Conservation (phyloP, 2,797 vertebrate species). For the Sebastolobus altivelis region DNA sequence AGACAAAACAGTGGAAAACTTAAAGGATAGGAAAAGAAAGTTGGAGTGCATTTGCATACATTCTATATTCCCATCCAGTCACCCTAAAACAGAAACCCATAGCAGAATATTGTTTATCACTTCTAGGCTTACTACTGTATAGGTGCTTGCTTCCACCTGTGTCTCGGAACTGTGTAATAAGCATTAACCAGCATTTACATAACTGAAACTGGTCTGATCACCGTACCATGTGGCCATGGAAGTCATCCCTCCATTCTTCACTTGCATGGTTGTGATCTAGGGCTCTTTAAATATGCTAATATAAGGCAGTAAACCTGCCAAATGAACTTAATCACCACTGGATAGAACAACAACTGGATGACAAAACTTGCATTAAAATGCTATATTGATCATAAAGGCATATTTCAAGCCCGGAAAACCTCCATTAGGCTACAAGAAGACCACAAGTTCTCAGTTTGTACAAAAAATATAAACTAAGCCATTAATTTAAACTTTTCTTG, state of each 20-base stretch:
- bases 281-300: conserved; percentile 8
- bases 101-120: conserved; percentile 12
- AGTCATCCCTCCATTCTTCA: not conserved
- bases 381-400: not conserved
- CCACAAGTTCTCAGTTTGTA: not conserved
- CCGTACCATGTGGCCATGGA: not conserved
- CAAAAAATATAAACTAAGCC: not conserved
- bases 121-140: not conserved
- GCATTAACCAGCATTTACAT: conserved; percentile 13
- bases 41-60: conserved; percentile 53
- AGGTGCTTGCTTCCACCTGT: conserved; percentile 11
- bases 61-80: conserved; percentile 35
- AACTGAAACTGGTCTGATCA: conserved; percentile 6
- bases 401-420: not conserved
- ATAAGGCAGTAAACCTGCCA: not conserved
- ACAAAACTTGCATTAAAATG: not conserved
- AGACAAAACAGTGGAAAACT: conserved; percentile 27
- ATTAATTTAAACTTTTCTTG: not conserved
- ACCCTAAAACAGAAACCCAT: conserved; percentile 2
- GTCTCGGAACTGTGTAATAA: conserved; percentile 20
- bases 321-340: not conserved
- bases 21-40: conserved; percentile 52
- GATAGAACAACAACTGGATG: not conserved
- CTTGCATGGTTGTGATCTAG: not conserved
- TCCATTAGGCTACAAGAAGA: not conserved